phyloP scores from a whole-genome alignment of 2,888 invertebrate species.

The Carabus problematicus region DNA sequence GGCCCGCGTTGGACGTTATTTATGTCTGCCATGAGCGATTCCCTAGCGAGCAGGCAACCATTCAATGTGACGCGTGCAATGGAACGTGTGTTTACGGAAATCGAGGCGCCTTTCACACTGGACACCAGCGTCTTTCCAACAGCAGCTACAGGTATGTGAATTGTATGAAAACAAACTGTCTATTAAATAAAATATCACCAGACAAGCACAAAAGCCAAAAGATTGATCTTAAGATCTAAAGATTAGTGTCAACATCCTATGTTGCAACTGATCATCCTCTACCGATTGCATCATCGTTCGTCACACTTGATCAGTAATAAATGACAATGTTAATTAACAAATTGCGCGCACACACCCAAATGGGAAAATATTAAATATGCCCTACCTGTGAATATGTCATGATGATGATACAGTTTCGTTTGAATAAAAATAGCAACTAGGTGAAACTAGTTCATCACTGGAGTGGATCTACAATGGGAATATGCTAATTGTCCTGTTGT shows the following conservation, averaged over 20 bases:
- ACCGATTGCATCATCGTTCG: not conserved
- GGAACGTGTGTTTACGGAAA: conserved; percentile 63
- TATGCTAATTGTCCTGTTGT: not conserved
- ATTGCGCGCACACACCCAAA: conserved; percentile 1
- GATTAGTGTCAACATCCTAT: too few relatives aligned
- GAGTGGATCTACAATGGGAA: not conserved
- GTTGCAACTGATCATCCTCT: too few relatives aligned
- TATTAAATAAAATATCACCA: not conserved
- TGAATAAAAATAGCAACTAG: not conserved
- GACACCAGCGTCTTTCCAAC: conserved; percentile 60
- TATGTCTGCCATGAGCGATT: conserved; percentile 65
- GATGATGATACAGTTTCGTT: conserved; percentile 9
- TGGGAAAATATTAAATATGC: conserved; percentile 1
- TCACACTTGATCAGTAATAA: conserved; percentile 5
- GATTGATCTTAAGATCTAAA: too few relatives aligned
- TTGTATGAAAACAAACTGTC: conserved; percentile 4
- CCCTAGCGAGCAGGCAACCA: conserved; percentile 60
- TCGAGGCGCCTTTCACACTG: conserved; percentile 74
- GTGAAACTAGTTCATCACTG: conserved; percentile 7
- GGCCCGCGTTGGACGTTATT: conserved; percentile 79
- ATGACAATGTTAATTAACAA: conserved; percentile 7
- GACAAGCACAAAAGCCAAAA: too few relatives aligned
- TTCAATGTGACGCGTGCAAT: conserved; percentile 70
- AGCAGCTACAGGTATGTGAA: conserved; percentile 52
- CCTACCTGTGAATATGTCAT: conserved; percentile 1